Percentiles rank a stretch among this genome's conserved stretches.
phyloP scores from a whole-genome alignment of 2,113 vertebrate genomes.

The Ictalurus punctatus region DNA sequence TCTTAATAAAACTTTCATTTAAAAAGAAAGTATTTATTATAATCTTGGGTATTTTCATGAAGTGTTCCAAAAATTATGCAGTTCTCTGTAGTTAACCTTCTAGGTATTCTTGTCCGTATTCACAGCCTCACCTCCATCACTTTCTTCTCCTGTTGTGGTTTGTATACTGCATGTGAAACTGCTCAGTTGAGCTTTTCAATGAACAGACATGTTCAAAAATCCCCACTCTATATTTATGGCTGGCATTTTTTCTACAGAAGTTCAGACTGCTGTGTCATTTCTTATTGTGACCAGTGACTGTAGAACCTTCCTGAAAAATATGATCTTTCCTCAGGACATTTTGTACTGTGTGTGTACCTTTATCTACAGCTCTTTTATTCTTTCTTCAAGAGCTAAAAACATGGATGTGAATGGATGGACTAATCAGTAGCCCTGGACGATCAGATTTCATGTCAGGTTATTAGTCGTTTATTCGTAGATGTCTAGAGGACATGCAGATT shows the following conservation, averaged over 20 bases:
- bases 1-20: no score
- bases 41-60: not conserved
- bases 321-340: not conserved
- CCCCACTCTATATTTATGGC: not conserved
- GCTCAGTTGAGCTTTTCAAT: not conserved
- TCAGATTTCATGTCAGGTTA: no score
- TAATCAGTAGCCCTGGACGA: no score
- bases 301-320: not conserved
- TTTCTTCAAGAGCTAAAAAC: no score
- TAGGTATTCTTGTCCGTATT: not conserved
- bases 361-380: no score
- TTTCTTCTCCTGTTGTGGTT: not conserved
- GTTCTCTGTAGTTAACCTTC: not conserved
- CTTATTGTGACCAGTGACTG: not conserved
- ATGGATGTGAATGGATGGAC: no score
- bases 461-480: not conserved
- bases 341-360: not conserved
- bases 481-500: not conserved
- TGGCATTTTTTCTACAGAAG: not conserved
- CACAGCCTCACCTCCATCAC: not conserved
- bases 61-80: not conserved
- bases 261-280: not conserved
- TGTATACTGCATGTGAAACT: not conserved
- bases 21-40: not conserved
- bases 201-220: not conserved